phyloP scores from a whole-genome alignment of 2,888 invertebrate genomes.

The Limnephilus auricula region DNA sequence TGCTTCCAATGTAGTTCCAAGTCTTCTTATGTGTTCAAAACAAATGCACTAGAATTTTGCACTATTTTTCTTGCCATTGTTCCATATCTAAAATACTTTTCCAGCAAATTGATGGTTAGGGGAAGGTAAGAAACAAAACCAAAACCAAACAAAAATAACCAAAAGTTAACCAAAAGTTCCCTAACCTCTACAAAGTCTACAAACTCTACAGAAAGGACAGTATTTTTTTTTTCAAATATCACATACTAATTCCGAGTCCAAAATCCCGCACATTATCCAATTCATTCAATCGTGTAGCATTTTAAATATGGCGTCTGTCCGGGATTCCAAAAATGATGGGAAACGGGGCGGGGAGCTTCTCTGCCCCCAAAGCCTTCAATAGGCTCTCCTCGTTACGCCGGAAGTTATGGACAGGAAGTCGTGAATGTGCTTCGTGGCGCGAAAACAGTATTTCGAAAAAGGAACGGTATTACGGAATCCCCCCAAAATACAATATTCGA shows the following conservation, averaged over 20 bases:
- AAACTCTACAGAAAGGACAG: neutral
- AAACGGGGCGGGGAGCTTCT: neutral
- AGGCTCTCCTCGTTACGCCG: slow-evolving; percentile 45
- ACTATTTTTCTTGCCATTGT: too few species aligned
- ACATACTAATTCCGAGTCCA: neutral
- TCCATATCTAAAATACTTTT: too few species aligned
- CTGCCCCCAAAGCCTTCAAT: slow-evolving; percentile 39
- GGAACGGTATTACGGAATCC: slow-evolving; percentile 30
- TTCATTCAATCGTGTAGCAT: slow-evolving; percentile 17
- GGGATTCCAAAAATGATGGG: slow-evolving; percentile 28
- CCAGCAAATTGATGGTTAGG: too few species aligned
- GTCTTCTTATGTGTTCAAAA: too few species aligned
- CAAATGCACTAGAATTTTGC: too few species aligned
- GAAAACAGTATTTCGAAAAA: slow-evolving; percentile 54
- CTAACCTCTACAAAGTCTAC: too few species aligned
- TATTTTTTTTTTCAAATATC: neutral
- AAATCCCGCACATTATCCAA: slow-evolving; percentile 12
- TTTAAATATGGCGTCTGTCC: slow-evolving; percentile 31
- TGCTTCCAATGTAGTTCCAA: too few species aligned
- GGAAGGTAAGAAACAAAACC: too few species aligned
- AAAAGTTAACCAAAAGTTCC: too few species aligned
- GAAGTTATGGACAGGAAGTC: slow-evolving; percentile 63
- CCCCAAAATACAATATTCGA: slow-evolving; percentile 29
- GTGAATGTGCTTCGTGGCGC: slow-evolving; percentile 62
- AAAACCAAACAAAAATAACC: too few species aligned